Evolutionary conservation across 2,888 invertebrate species (phyloP), one percentile per base, ranked within the genome.

Genomic region (Saturnia pavonia): DNA sequence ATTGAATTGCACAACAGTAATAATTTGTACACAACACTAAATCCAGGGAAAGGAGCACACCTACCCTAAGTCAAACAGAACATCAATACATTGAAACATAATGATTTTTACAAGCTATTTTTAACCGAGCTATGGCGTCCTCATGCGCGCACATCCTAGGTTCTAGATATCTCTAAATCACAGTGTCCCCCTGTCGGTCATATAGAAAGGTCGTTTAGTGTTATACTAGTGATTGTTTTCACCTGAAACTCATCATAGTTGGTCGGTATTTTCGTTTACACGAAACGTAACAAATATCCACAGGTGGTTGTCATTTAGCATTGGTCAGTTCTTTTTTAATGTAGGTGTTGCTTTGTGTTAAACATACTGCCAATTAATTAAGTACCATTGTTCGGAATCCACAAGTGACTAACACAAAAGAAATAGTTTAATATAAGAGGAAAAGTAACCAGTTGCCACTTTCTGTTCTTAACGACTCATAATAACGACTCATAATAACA

Each of bases 81-180:
- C 57, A 27, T 60, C 57, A 60, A 60, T 60, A 60, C 57, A 60
- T 27, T 60, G 57, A 60, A 60, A 60, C 57, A 60, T 60, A 60
- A 60, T 27, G 57, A 60, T 60, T 60, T 60, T 60, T 60, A 6
- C 54, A 22, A 22, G 57, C 57, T 60, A 60, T 60, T 60, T 60
- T 60, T 60, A 60, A 14, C 27, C 57, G 25, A 27, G 27, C 40
- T 40, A n/a, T 40, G 65, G 65, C 65, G 65, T 65, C 65, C 65
- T 48, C 40, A 40, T 65, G 65, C 65, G 65, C 34, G 40, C 40
- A 65, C 40, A 65, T 65, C 25, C 57, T n/a, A 70, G 40, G 22
- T 51, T 34, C 67, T 22, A 25, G 45, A 51, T 25, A 16, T 51
- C 22, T 67, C 27, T 43, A 16, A 70, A 42, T 42, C 48, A 34